Conservation (phyloP, 1,140 invertebrate species). For the Pseudomyrmex cubaensis region DNA sequence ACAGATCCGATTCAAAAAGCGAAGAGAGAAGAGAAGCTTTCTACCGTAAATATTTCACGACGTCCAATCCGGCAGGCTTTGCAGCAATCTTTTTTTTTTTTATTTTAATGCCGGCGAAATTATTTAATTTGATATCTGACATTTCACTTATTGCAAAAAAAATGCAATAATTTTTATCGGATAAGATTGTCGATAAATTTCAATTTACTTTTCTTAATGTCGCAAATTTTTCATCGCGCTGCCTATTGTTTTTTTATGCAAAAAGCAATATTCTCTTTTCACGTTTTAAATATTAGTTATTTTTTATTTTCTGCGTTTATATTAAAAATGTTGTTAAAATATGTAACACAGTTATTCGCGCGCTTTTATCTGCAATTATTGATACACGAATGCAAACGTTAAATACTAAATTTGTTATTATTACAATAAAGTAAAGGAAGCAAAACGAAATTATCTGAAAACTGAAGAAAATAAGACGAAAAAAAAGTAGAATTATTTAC, state of each 20-base stretch:
- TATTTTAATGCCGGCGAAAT: background rate
- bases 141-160: background rate
- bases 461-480: background rate
- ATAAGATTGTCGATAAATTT: background rate
- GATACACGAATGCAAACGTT: constrained; percentile 21
- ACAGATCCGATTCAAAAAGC: background rate
- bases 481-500: background rate
- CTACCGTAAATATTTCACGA: constrained; percentile 35
- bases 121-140: constrained; percentile 5
- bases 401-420: background rate
- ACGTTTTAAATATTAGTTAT: background rate
- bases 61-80: background rate
- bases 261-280: background rate
- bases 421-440: no score
- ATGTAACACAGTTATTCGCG: background rate
- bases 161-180: background rate
- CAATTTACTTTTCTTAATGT: background rate
- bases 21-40: background rate
- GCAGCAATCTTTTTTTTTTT: background rate
- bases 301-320: background rate
- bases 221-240: background rate
- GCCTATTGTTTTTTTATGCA: background rate
- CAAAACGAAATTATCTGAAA: background rate
- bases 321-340: background rate
- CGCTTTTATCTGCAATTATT: constrained; percentile 21